Evolutionary conservation across 2,888 invertebrate genomes (phyloP), one percentile per base, ranked within the genome.

Genomic region (Xanthorhoe spadicearia): DNA sequence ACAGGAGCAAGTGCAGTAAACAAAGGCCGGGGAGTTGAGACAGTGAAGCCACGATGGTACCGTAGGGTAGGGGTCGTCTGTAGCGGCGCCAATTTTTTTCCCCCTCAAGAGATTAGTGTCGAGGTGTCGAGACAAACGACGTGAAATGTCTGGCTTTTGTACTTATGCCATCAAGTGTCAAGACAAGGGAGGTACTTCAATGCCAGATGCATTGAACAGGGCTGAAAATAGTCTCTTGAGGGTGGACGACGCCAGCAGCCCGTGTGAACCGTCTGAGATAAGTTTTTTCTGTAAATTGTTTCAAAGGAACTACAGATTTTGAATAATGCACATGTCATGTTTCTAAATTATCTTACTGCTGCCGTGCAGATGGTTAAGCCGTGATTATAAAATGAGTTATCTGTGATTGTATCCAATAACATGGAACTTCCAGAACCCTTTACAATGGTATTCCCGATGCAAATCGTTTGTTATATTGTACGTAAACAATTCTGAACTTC

Each of bases 81-180:
- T n/a, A 46, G 74, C 74, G 92, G 92, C 92, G 92, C 92, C 92
- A 90, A 87, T 80, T 92, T 92, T 93, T 88, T 84, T 74, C 73
- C 9, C 48, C 72, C 75, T 75, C 65, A 70, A 79, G 77, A 84
- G 86, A 86, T 88, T 86, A 85, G 77, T 76, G 78, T 69, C 74
- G 79, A 89, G 88, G 92, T 90, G 92, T 88, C 77, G 85, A 83
- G 78, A 87, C 90, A 91, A 92, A 93, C 80, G 89, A 90, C 80
- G 85, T 86, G 86, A 84, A 83, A 88, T 82, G 84, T 90, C 92
- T 92, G 92, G 83, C 83, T 89, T 90, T 88, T 90, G 88, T 91
- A 86, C 77, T 79, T 75, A 79, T 82, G 76, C 77, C 71, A 78
- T 86, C 81, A 76, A 83, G 81, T 83, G 80, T 77, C 79, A 53